Base-by-base conservation (phyloP, 2,888 invertebrate species). In the Blastobasis lacticolella region DNA sequence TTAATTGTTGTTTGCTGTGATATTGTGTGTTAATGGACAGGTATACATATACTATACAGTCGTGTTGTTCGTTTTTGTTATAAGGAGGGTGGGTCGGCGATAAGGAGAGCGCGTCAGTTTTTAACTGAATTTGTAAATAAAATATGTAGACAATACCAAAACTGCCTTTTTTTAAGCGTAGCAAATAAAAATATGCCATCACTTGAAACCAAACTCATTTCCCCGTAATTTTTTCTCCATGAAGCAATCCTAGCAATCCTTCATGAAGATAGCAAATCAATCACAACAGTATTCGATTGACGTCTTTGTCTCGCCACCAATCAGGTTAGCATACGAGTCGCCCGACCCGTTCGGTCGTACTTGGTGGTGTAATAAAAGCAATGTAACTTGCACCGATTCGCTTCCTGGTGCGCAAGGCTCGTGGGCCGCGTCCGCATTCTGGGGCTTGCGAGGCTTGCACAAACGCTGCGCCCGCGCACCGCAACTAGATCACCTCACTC, bases 1-100 rank as follows among this genome's bases (percentile, higher is more conserved):
- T 78, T 83, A 78, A 81, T 84, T 84, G 85, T 87, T 82, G 84
- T 81, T 80, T 78, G 86, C 87, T 88, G 88, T 88, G 88, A 86
- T 87, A 86, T 84, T 85, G 84, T 86, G 80, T 73, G 77, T 78
- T 83, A 82, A 84, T 82, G 83, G 81, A 85, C 83, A 76, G 71
- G 66, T 75, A 73, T 75, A 74, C 64, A 71, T 67, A 66, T 75
- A 73, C 42, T 76, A 71, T 67, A 66, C 75, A 73, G n/a, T 76
- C 74, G 75, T 63, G 73, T 75, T 75, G 77, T 65, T 75, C 63
- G 69, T 75, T 78, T 67, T 79, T 78, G 73, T 81, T 78, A 62
- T 67, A 67, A 68, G 65, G 63, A 69, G 66, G 71, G 67, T 67
- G 65, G 57, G 63, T 23, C 68, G 64, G 64, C 56, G 72, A 67